phyloP scores from a whole-genome alignment of 2,888 invertebrate species.

The Margaritifera margaritifera region DNA sequence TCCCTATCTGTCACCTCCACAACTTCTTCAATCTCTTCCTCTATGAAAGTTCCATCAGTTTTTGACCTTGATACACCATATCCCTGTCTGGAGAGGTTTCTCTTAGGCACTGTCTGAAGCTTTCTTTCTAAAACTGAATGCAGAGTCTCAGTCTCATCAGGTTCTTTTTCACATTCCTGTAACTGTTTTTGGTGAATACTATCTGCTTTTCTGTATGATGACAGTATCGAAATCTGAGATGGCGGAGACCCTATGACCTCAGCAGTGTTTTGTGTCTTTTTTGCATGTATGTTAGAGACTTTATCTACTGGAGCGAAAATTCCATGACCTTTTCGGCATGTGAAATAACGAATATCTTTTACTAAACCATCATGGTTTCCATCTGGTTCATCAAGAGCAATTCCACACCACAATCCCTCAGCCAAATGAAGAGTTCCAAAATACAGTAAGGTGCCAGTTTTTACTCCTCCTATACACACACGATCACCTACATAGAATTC shows the following conservation, averaged over 20 bases:
- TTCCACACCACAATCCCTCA: slow-evolving; percentile 79
- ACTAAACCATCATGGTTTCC: slow-evolving; percentile 81
- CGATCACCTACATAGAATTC: slow-evolving; percentile 70
- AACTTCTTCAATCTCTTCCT: slow-evolving; percentile 24
- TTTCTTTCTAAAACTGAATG: no score
- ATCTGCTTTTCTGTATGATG: no score
- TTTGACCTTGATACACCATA: no score
- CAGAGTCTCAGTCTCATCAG: no score
- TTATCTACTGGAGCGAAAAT: slow-evolving; percentile 79
- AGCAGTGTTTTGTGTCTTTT: slow-evolving; percentile 10
- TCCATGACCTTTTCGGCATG: slow-evolving; percentile 77
- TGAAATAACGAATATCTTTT: slow-evolving; percentile 79
- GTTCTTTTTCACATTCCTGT: no score
- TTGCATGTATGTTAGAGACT: slow-evolving; percentile 68
- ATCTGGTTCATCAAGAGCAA: slow-evolving; percentile 77
- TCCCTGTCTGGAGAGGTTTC: no score
- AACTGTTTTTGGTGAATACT: no score
- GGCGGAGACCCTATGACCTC: slow-evolving; percentile 20
- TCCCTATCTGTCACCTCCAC: background rate
- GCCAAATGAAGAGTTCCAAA: slow-evolving; percentile 78
- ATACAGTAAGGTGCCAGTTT: slow-evolving; percentile 76
- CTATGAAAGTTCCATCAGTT: slow-evolving; percentile 3
- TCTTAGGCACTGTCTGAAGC: no score
- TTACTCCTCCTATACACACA: slow-evolving; percentile 73
- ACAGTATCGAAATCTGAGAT: no score